phyloP scores from a whole-genome alignment of 2,888 invertebrate species.

The Xestia xanthographa region DNA sequence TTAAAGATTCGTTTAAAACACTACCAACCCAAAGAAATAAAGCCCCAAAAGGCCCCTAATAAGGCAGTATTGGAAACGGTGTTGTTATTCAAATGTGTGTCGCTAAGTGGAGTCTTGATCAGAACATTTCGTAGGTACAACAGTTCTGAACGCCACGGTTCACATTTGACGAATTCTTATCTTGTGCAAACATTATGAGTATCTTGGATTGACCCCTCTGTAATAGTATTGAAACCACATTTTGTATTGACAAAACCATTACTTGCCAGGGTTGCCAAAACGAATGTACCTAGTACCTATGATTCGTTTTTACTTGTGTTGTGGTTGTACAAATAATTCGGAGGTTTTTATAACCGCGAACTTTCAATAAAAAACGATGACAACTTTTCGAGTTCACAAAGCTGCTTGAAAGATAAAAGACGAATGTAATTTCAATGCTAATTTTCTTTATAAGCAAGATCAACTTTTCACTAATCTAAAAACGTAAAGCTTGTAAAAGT shows the following conservation, averaged over 20 bases:
- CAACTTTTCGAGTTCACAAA: not conserved
- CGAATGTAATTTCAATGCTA: not conserved
- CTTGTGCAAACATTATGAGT: slow-evolving; percentile 33
- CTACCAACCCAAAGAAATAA: slow-evolving; percentile 17
- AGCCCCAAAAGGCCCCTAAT: slow-evolving; percentile 34
- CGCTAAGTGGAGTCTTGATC: slow-evolving; percentile 50
- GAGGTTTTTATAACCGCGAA: slow-evolving; percentile 1
- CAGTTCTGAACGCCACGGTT: slow-evolving; percentile 27
- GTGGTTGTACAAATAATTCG: not conserved
- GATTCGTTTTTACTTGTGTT: not conserved
- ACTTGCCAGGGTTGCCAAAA: slow-evolving; percentile 5
- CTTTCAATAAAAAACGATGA: slow-evolving; percentile 17
- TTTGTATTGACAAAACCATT: slow-evolving; percentile 18
- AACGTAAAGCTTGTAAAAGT: slow-evolving; percentile 79
- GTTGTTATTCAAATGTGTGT: slow-evolving; percentile 54
- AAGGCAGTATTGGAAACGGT: slow-evolving; percentile 35
- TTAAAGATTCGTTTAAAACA: not conserved
- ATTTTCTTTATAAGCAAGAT: slow-evolving; percentile 10
- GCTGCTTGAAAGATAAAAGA: not conserved
- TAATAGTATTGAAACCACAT: slow-evolving; percentile 19
- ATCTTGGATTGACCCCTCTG: slow-evolving; percentile 24
- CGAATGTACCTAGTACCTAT: not conserved
- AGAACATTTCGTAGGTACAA: slow-evolving; percentile 34
- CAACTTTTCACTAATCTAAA: slow-evolving; percentile 70
- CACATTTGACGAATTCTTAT: slow-evolving; percentile 45